Evolutionary conservation across 1,140 invertebrate genomes (phyloP).

Genomic region (Zaprionus capensis): DNA sequence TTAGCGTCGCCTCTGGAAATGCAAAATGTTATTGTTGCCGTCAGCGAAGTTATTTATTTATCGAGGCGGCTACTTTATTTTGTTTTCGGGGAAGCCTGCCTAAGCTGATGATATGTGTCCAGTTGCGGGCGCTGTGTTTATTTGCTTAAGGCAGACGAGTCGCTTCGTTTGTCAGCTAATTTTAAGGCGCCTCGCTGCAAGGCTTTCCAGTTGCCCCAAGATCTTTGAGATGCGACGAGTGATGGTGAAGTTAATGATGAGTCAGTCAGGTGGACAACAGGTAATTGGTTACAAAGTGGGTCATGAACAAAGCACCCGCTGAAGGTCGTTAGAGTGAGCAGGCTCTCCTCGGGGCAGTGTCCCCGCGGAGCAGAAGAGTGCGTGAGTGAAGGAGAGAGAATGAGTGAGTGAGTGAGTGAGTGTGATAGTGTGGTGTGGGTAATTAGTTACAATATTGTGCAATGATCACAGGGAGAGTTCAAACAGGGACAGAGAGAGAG

Average conservation of each 20-base stretch:
- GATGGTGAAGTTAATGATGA: constrained; percentile 1
- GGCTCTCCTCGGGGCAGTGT: background rate
- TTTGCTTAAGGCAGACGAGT: background rate
- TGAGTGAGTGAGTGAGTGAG: background rate
- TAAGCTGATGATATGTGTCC: constrained; percentile 2
- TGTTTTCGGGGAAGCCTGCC: background rate
- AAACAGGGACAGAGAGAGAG: constrained; percentile 1
- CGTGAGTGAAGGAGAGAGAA: background rate
- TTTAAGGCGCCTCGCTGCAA: constrained; percentile 1
- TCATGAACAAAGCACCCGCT: constrained; percentile 2
- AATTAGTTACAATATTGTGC: background rate
- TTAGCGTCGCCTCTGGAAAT: constrained; percentile 56
- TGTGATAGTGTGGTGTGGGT: background rate
- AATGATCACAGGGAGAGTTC: background rate
- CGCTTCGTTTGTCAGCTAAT: constrained; percentile 5
- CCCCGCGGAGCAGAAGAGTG: background rate
- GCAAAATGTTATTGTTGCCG: constrained; percentile 31
- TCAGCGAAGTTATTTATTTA: constrained; percentile 43
- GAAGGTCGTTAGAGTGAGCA: constrained; percentile 1
- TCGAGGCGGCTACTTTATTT: constrained; percentile 54
- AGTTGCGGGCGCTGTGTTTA: constrained; percentile 3
- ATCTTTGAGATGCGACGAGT: background rate
- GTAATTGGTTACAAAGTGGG: constrained; percentile 1
- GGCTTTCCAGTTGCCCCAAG: background rate
- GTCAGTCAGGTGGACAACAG: constrained; percentile 2